Evolutionary conservation across 2,113 vertebrate genomes (phyloP).

Genomic region (Raphicerus campestris): DNA sequence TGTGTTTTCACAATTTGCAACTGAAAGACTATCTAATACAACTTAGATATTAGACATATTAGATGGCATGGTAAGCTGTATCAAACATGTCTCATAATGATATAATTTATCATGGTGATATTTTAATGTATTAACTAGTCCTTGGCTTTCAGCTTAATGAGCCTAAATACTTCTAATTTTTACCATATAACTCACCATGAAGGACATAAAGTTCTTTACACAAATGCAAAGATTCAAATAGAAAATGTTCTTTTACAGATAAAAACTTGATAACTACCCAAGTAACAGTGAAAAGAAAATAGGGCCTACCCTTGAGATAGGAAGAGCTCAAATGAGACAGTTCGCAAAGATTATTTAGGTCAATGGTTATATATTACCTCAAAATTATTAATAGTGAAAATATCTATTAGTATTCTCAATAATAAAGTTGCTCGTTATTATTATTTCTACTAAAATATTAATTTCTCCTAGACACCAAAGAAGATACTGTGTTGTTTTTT

Average conservation of each 20-base stretch:
- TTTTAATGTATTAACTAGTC: neutral
- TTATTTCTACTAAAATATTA: neutral
- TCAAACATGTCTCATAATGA: neutral
- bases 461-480: neutral
- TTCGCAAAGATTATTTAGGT: neutral
- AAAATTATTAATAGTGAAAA: constrained; percentile 18
- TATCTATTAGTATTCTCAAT: neutral
- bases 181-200: neutral
- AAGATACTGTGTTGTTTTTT: neutral
- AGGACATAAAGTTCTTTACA: neutral
- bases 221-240: neutral
- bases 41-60: neutral
- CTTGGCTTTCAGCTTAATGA: neutral
- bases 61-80: neutral
- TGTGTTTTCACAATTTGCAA: neutral
- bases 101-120: neutral
- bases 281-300: neutral
- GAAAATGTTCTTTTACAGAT: neutral
- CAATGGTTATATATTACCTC: neutral
- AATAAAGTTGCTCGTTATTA: neutral
- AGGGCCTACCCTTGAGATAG: neutral
- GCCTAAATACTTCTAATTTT: constrained; percentile 2
- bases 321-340: neutral
- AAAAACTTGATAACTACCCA: constrained; percentile 6
- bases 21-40: neutral